Conservation (phyloP, 2,797 vertebrate species). For the Meda fulgida region DNA sequence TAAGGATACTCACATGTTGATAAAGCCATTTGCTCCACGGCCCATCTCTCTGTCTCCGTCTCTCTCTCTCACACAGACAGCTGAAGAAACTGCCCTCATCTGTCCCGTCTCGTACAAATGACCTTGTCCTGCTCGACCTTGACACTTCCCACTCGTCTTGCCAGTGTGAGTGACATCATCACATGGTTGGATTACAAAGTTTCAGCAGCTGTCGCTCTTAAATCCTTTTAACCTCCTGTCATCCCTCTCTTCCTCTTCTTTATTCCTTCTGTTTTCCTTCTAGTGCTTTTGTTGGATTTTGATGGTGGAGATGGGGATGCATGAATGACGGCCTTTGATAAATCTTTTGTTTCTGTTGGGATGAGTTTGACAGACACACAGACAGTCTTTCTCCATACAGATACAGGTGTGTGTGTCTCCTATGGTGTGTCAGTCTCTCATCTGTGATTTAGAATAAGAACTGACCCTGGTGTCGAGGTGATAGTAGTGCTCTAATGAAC, state of each 20-base stretch:
- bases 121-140: conserved; percentile 48
- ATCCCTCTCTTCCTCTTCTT: conserved; percentile 13
- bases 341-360: conserved; percentile 17
- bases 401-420: conserved; percentile 23
- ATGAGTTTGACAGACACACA: neutral
- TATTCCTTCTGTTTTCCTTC: conserved; percentile 17
- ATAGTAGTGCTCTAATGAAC: conserved; percentile 37
- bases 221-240: conserved; percentile 28
- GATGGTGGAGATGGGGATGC: neutral
- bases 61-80: conserved; percentile 25
- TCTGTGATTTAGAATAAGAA: conserved; percentile 18
- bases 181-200: conserved; percentile 41
- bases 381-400: neutral
- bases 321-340: neutral
- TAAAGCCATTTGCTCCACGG: conserved; percentile 44
- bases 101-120: conserved; percentile 30
- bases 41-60: neutral
- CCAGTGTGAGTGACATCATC: conserved; percentile 47
- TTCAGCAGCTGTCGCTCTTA: conserved; percentile 44
- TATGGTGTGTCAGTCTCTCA: conserved; percentile 15
- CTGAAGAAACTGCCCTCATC: conserved; percentile 25
- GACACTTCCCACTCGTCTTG: conserved; percentile 27
- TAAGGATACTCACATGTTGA: conserved; percentile 32
- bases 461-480: conserved; percentile 24
- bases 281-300: conserved; percentile 1